Evolutionary conservation across 2,888 invertebrate species (phyloP).

Genomic region (Exocentrus adspersus): DNA sequence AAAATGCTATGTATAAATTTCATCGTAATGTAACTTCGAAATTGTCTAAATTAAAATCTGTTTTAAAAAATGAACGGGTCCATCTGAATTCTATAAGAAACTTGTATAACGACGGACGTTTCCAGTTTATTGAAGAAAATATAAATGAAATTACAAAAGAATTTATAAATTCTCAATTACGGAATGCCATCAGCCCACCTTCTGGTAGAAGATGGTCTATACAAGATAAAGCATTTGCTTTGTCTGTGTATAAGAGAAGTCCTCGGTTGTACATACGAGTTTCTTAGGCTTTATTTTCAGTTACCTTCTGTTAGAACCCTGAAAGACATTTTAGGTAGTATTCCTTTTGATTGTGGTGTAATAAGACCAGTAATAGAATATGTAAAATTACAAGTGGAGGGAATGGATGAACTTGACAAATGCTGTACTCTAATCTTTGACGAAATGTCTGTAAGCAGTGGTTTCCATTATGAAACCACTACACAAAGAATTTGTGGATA

Average conservation of each 20-base stretch:
- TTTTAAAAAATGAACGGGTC: no score
- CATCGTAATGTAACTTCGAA: no score
- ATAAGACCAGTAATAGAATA: slow-evolving; percentile 36
- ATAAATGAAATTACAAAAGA: no score
- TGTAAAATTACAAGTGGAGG: slow-evolving; percentile 26
- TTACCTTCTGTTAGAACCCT: slow-evolving; percentile 43
- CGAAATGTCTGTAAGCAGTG: slow-evolving; percentile 38
- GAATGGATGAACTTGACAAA: slow-evolving; percentile 37
- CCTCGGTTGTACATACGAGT: slow-evolving; percentile 42
- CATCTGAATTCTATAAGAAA: no score
- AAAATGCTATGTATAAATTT: no score
- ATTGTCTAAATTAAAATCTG: no score
- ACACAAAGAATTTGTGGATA: slow-evolving; percentile 35
- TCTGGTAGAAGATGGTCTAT: slow-evolving; percentile 34
- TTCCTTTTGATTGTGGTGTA: slow-evolving; percentile 41
- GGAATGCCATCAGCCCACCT: no score
- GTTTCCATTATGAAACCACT: slow-evolving; percentile 35
- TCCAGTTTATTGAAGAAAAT: no score
- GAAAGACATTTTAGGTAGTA: slow-evolving; percentile 32
- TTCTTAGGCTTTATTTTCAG: slow-evolving; percentile 36
- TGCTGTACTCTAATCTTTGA: slow-evolving; percentile 44
- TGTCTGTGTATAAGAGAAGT: slow-evolving; percentile 43
- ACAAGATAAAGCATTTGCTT: slow-evolving; percentile 42
- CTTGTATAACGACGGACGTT: no score
- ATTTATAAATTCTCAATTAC: no score